Evolutionary conservation across 2,888 invertebrate species (phyloP), one percentile per base, ranked within the genome.

Genomic region (Tinea pellionella): DNA sequence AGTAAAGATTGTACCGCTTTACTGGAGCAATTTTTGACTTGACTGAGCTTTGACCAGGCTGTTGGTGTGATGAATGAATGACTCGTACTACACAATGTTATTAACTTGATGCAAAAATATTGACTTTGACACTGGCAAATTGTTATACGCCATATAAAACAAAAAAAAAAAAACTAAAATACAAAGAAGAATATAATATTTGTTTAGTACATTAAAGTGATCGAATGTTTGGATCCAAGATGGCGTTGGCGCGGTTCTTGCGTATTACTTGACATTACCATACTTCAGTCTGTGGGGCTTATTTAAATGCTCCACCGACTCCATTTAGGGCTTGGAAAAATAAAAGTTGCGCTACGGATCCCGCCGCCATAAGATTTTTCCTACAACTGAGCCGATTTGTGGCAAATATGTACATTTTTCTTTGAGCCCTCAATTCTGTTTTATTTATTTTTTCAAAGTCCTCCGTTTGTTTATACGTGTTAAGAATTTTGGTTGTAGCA

Each of bases 251-350:
- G 78, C 78, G 78, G 80, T 83, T 79, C 75, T 73, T 77, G 77
- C 80, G 84, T 84, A 85, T 85, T 85, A 85, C 81, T 76, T 75
- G 29, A 80, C 84, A 87, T 87, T 87, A 87, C 85, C 87, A 86
- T 87, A 85, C 84, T 85, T 83, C 83, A 84, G 82, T 73, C 81
- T 75, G 73, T 77, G 85, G 78, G 79, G 86, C 85, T 87, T 87
- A 87, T 87, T 86, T 86, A 87, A 87, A 87, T 87, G 87, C 85
- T 82, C 85, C 86, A 85, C 86, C 83, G 87, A 84, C 86, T 87
- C 86, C 86, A 87, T 86, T 87, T 86, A 87, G 83, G 86, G 83
- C 84, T 86, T 83, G 85, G 82, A 82, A 86, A 86, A 86, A 87
- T 86, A 87, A 87, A 86, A 86, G 83, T 59, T 71, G 72, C 74